A percentile compares a stretch with the other conserved stretches of the same genome.
Evolutionary conservation across 2,888 invertebrate species (phyloP).

Genomic region (Chrysopilus asiliformis): DNA sequence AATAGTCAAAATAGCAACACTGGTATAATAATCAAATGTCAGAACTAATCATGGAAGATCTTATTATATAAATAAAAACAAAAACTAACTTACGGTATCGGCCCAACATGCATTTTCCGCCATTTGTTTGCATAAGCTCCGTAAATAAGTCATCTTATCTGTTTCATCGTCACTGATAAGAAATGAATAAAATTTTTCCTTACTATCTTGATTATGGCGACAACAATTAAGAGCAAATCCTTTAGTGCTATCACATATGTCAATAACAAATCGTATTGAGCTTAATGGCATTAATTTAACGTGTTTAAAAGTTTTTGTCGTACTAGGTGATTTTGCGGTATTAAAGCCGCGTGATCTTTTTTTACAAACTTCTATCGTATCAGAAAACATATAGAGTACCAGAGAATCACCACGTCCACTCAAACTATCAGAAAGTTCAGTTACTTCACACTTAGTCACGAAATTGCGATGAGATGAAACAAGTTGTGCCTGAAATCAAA

Average conservation of each 20-base stretch:
- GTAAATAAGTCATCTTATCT: slow-evolving; percentile 69
- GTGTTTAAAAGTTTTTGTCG: slow-evolving; percentile 80
- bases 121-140: slow-evolving; percentile 75
- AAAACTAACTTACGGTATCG: slow-evolving; percentile 59
- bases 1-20: no score
- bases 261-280: slow-evolving; percentile 80
- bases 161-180: slow-evolving; percentile 71
- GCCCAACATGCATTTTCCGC: slow-evolving; percentile 86
- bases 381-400: slow-evolving; percentile 84
- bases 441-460: slow-evolving; percentile 75
- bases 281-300: slow-evolving; percentile 78
- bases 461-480: slow-evolving; percentile 88
- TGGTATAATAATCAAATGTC: no score
- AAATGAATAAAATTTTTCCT: slow-evolving; percentile 80
- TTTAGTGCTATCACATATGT: slow-evolving; percentile 78
- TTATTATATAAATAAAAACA: no score
- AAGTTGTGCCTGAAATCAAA: slow-evolving; percentile 57
- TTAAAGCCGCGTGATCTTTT: slow-evolving; percentile 66
- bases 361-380: slow-evolving; percentile 85
- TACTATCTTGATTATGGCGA: slow-evolving; percentile 70
- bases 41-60: no score
- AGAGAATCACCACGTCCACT: slow-evolving; percentile 78
- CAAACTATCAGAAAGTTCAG: slow-evolving; percentile 70
- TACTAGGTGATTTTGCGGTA: slow-evolving; percentile 54
- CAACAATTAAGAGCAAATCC: slow-evolving; percentile 84